Conservation (phyloP, 1,140 invertebrate species). For the Pseudomyrmex cubaensis region DNA sequence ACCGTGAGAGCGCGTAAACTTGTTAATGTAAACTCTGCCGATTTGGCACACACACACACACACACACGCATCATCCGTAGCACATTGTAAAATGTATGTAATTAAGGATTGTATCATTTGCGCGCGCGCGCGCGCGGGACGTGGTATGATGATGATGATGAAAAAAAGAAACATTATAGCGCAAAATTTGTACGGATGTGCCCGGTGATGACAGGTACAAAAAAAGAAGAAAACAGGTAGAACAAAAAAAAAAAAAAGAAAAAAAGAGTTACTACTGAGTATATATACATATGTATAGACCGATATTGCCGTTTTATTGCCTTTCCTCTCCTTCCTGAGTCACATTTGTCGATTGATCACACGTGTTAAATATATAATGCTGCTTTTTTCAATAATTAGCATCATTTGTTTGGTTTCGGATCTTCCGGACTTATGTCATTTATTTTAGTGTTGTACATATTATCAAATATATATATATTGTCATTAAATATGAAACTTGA, state of each 20-base stretch:
- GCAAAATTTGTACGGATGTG: slow-evolving; percentile 15
- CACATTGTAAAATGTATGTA: background rate
- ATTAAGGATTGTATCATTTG: background rate
- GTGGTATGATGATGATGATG: background rate
- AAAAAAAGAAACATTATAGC: background rate
- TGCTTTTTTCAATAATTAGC: background rate
- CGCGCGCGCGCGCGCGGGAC: background rate
- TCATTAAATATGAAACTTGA: too few species aligned
- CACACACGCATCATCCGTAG: background rate
- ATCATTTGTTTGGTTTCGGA: slow-evolving; percentile 9
- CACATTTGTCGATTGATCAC: slow-evolving; percentile 6
- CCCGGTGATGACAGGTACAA: background rate
- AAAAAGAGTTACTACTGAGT: background rate
- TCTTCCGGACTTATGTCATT: background rate
- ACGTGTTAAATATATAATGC: slow-evolving; percentile 53
- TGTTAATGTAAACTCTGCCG: too few species aligned
- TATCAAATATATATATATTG: background rate
- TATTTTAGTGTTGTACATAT: slow-evolving; percentile 67
- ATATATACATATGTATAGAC: background rate
- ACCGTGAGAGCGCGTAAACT: too few species aligned
- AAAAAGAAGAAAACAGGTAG: too few species aligned
- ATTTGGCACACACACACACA: too few species aligned
- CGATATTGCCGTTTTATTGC: slow-evolving; percentile 4
- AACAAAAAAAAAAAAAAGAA: too few species aligned
- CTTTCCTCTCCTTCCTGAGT: background rate